A percentile compares a stretch with the other conserved stretches of the same genome.
Evolutionary conservation across 1,140 invertebrate genomes (phyloP).

Genomic region (Microplitis demolitor): DNA sequence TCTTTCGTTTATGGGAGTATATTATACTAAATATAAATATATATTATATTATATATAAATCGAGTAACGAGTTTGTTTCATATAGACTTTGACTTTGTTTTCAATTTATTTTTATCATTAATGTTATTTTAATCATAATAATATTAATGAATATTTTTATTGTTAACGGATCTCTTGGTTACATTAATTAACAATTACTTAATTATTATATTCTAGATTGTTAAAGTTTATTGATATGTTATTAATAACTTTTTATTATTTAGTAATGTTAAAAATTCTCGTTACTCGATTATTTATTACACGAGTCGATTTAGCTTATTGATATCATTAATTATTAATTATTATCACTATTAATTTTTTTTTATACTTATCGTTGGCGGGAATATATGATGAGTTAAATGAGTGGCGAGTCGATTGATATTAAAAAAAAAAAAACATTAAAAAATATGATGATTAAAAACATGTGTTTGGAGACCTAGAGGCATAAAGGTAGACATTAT

Average conservation of each 20-base stretch:
- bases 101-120: neutral
- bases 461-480: constrained; percentile 1
- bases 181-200: too few relatives aligned
- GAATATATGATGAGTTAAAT: neutral
- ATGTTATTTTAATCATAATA: too few relatives aligned
- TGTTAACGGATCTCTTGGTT: too few relatives aligned
- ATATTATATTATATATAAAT: neutral
- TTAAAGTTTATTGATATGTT: too few relatives aligned
- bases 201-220: too few relatives aligned
- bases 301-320: neutral
- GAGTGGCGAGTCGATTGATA: constrained; percentile 17
- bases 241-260: too few relatives aligned
- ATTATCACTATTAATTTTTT: neutral
- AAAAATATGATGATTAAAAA: neutral
- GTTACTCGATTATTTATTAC: neutral
- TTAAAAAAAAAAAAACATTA: neutral
- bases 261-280: neutral
- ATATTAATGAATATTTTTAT: too few relatives aligned
- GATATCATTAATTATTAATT: neutral
- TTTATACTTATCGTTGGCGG: neutral
- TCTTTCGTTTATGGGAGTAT: constrained; percentile 6
- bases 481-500: neutral
- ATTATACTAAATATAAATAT: neutral
- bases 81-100: neutral
- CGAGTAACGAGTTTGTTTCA: neutral